Base-by-base conservation (phyloP, 1,140 invertebrate genomes). In the Nebria ingens region DNA sequence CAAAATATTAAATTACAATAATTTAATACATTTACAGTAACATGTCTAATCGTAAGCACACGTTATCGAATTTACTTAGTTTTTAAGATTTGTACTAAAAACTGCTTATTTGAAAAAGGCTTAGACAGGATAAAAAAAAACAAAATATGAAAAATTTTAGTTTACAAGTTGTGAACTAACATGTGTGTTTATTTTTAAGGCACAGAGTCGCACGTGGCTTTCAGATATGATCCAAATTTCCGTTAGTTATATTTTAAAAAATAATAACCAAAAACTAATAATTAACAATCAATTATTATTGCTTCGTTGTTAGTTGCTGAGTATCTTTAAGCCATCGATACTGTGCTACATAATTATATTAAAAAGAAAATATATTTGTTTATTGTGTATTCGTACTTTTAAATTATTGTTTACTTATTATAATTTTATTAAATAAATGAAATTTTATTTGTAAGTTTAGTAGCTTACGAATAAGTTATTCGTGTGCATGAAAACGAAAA, bases 171-270 rank as follows among this genome's bases (percentile, higher is more conserved):
- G 40, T 45, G 40, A 45, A 45, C 40, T 45, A 45, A 45, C 40
- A 17, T 45, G 40, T 45, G 17, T 45, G 40, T 45, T 45, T 45
- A 45, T 45, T 45, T 45, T 45, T 17, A 45, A 45, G 40, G 40
- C 40, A 45, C 40, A 45, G 40, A 17, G 40, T 45, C 40, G 40
- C 40, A 45, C 40, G 40, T 45, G 40, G 40, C 40, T 45, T 45
- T 45, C 9, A 45, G 40, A 45, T 45, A 9, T 45, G 40, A 45
- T 11, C n/a, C n/a, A n/a, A n/a, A n/a, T n/a, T n/a, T n/a, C n/a
- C n/a, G n/a, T n/a, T n/a, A n/a, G n/a, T n/a, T n/a, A n/a, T n/a
- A n/a, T n/a, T n/a, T n/a, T n/a, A n/a, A n/a, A n/a, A n/a, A n/a
- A n/a, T n/a, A n/a, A n/a, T n/a, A n/a, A n/a, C n/a, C n/a, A n/a